A percentile compares a stretch with the other conserved stretches of the same genome.
Evolutionary conservation across 1,140 invertebrate species (phyloP).

Genomic region (Caenorhabditis tropicalis): DNA sequence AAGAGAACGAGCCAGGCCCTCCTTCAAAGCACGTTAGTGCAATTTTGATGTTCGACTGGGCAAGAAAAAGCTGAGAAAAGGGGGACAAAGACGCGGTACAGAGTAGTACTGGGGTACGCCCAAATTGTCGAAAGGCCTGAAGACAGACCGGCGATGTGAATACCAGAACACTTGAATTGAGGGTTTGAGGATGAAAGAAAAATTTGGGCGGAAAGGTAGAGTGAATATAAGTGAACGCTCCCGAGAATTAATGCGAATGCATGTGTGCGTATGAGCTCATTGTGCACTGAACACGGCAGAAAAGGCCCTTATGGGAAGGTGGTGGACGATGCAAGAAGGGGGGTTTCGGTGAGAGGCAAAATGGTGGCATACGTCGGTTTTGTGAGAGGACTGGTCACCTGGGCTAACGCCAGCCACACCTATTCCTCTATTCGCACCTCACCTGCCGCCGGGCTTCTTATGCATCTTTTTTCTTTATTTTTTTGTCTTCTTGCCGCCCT

Average conservation of each 20-base stretch:
- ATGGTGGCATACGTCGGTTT: slow-evolving; percentile 19
- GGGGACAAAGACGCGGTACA: slow-evolving; percentile 8
- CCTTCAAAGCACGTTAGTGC: background rate
- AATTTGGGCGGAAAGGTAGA: background rate
- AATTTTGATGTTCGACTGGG: slow-evolving; percentile 23
- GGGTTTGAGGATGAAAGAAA: background rate
- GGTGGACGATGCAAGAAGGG: background rate
- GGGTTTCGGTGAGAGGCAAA: slow-evolving; percentile 1
- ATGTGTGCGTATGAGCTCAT: slow-evolving; percentile 44
- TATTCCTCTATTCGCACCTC: slow-evolving; percentile 29
- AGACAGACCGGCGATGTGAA: slow-evolving; percentile 36
- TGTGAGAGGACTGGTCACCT: slow-evolving; percentile 9
- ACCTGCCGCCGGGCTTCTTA: slow-evolving; percentile 10
- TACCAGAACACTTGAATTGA: slow-evolving; percentile 25
- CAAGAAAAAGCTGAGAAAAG: slow-evolving; percentile 1
- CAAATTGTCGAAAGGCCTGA: slow-evolving; percentile 20
- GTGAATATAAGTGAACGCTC: slow-evolving; percentile 29
- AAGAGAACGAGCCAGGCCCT: background rate
- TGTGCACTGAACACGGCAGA: slow-evolving; percentile 35
- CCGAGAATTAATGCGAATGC: slow-evolving; percentile 40
- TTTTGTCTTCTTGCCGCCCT: background rate
- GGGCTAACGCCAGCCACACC: slow-evolving; percentile 37
- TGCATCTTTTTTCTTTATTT: slow-evolving; percentile 1
- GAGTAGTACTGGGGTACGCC: slow-evolving; percentile 17
- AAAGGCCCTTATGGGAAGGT: slow-evolving; percentile 25